phyloP scores from a whole-genome alignment of 2,888 invertebrate genomes.

The Cerceris rybyensis region DNA sequence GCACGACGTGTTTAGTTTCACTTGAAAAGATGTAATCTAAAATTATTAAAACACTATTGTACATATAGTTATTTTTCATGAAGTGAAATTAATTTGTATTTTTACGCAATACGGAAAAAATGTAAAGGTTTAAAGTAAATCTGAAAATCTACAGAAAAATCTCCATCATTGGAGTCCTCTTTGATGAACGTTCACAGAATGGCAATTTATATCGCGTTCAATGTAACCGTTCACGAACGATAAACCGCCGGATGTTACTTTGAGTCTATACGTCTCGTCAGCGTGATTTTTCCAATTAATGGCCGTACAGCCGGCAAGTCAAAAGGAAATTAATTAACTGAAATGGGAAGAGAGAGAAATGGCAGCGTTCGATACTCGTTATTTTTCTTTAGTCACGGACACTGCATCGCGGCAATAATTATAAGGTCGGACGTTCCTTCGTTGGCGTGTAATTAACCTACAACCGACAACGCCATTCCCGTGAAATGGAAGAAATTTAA shows the following conservation, averaged over 20 bases:
- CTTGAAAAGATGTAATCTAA: too few species aligned
- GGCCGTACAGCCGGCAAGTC: neutral
- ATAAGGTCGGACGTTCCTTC: conserved; percentile 36
- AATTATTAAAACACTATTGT: too few species aligned
- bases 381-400: conserved; percentile 35
- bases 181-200: too few species aligned
- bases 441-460: conserved; percentile 62
- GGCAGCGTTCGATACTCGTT: conserved; percentile 36
- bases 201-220: neutral
- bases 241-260: neutral
- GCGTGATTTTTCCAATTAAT: neutral
- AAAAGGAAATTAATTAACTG: conserved; percentile 32
- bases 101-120: too few species aligned
- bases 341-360: conserved; percentile 7
- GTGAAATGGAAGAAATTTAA: conserved; percentile 68
- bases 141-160: too few species aligned
- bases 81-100: too few species aligned
- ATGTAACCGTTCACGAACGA: neutral
- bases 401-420: conserved; percentile 51
- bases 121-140: too few species aligned
- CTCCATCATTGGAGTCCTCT: too few species aligned
- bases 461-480: conserved; percentile 52
- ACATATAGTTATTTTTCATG: too few species aligned
- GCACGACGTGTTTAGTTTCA: too few species aligned
- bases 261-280: neutral